Evolutionary conservation across 2,113 vertebrate species (phyloP), one percentile per base, ranked within the genome.

Genomic region (Lepus timidus): DNA sequence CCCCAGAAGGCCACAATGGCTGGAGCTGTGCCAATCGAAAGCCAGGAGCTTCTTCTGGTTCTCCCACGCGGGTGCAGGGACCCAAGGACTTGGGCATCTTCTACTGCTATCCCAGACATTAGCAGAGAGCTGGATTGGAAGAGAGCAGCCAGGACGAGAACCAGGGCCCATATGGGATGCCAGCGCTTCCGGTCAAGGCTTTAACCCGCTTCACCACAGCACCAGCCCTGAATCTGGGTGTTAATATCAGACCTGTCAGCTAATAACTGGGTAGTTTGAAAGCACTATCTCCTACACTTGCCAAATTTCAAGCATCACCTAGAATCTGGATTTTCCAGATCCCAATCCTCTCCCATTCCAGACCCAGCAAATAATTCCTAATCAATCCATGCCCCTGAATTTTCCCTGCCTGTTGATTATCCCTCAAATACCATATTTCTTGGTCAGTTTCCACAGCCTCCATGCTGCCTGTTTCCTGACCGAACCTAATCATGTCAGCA

Each of bases 271-370:
- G 20, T 91, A 61, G 14, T 55, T 9, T 79, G 22, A 94, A 88
- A 88, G 19, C 9, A 65, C 17, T 52, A 31, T 68, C 67, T 93
- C 36, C 83, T 65, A 64, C 51, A 83, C n/a, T 87, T 88, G 55
- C 52, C 52, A 64, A 91, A 91, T 36, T 91, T 91, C 3, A 83
- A 81, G 39, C 31, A 87, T 58, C 36, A 79, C 14, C 27, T 79
- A 31, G 55, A 71, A n/a, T 79, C 44, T 94, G 14, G 19, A 67
- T 83, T 23, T 91, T 25, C 33, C 78, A 84, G 25, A 51, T 79
- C 6, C 29, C 20, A 71, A 79, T 76, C 52, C 76, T 82, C 23
- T 90, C 16, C 29, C 68, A 87, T 29, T 19, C 23, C 64, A 79
- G 55, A 20, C 36, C 20, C 75, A 27, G 27, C 73, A 89, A 75